Base-by-base conservation (phyloP, 2,888 invertebrate genomes). In the Herminia tarsipennalis region DNA sequence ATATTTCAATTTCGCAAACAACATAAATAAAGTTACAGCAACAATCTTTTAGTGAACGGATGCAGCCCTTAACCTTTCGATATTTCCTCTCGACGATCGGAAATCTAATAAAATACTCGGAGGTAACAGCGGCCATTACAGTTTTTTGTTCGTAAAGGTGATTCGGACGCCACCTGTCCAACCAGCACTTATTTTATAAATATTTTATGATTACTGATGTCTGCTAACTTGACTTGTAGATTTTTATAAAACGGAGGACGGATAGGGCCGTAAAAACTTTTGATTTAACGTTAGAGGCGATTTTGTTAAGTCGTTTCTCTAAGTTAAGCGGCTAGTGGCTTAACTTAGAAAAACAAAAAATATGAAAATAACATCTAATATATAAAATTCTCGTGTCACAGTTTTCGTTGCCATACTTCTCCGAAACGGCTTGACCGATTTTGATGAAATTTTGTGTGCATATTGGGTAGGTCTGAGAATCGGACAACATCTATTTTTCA, bases 61-160 rank as follows among this genome's bases (percentile, higher is more conserved):
- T 49, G 51, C 42, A 50, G 25, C 50, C 50, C 40, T 56, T 46
- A 60, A 56, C 53, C 58, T 61, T 50, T 42, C 52, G 28, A 64
- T 56, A 57, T 67, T 59, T 57, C 47, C 50, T 58, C 49, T 43
- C 28, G 40, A 37, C 38, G 48, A 36, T 41, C 6, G 53, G 48
- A 58, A 66, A 67, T 66, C 55, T 58, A 68, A 70, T 70, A 70
- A 66, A 64, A 61, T 38, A 46, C 49, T 36, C 21, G 27, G 50
- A 56, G 61, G 61, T 62, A 61, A 62, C 57, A 40, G 47, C 54
- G 20, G 51, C 56, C 68, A 66, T 71, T 68, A 68, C 55, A 46
- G 58, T 66, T 72, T 65, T 65, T 65, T 49, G 52, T 42, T 40
- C 8, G 33, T 14, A 20, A 16, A 56, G 54, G 67, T 52, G 43